phyloP scores from a whole-genome alignment of 2,888 invertebrate species.

The Eupithecia insigniata region DNA sequence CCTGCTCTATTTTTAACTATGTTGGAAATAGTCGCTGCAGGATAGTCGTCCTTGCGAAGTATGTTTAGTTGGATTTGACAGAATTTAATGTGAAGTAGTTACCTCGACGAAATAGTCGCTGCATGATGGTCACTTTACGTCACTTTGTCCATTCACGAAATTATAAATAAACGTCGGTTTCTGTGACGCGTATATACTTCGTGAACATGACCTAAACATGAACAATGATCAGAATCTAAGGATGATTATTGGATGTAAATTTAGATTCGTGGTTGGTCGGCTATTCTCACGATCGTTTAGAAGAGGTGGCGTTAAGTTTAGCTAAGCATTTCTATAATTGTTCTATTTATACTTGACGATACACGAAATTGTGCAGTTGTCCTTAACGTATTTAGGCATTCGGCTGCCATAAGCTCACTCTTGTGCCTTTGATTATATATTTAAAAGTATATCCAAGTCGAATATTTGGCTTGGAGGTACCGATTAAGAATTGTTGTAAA shows the following conservation, averaged over 20 bases:
- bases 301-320: conserved; percentile 42
- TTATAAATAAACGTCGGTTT: background rate
- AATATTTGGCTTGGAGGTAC: conserved; percentile 37
- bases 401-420: conserved; percentile 74
- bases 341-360: conserved; percentile 51
- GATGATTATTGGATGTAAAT: conserved; percentile 7
- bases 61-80: background rate
- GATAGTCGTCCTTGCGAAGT: background rate
- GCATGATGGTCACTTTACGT: background rate
- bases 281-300: conserved; percentile 6
- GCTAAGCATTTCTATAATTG: conserved; percentile 71
- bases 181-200: background rate
- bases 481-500: conserved; percentile 44
- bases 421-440: conserved; percentile 69
- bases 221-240: background rate
- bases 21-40: background rate
- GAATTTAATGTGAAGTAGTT: background rate
- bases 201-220: background rate
- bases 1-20: background rate
- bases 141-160: conserved; percentile 1
- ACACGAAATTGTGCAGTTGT: conserved; percentile 59
- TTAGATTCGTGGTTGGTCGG: conserved; percentile 7
- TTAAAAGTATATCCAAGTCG: conserved; percentile 30
- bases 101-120: background rate
- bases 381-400: conserved; percentile 67